Evolutionary conservation across 2,113 vertebrate species (phyloP).

Genomic region (Ophthalmolycus amberensis): DNA sequence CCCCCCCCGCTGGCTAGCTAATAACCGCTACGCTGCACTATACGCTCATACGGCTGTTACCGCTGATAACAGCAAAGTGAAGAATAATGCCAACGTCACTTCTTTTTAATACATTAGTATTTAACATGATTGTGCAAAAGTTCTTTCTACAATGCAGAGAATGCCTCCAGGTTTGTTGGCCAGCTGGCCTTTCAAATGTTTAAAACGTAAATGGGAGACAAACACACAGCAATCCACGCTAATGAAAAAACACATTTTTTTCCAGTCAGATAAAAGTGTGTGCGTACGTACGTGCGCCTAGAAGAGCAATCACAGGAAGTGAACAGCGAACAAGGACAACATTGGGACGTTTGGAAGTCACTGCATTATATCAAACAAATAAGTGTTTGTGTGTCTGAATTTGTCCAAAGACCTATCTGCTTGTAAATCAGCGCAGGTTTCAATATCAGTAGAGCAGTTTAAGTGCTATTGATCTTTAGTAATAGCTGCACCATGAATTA

Average conservation of each 20-base stretch:
- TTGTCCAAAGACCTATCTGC: slow-evolving; percentile 63
- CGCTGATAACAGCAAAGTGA: not conserved
- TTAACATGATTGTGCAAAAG: not conserved
- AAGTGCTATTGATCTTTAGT: slow-evolving; percentile 82
- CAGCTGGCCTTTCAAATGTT: slow-evolving; percentile 48
- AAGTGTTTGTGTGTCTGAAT: slow-evolving; percentile 38
- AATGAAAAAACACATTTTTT: slow-evolving; percentile 33
- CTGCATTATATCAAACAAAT: slow-evolving; percentile 53
- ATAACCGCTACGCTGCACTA: not conserved
- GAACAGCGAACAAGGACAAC: slow-evolving; percentile 49
- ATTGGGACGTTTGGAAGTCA: slow-evolving; percentile 35
- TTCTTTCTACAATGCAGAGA: not conserved
- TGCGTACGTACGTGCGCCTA: not conserved
- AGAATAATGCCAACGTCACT: not conserved
- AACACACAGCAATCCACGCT: slow-evolving; percentile 45
- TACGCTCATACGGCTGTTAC: not conserved
- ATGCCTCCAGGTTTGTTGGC: not conserved
- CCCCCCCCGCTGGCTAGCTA: not conserved
- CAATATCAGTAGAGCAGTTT: slow-evolving; percentile 79
- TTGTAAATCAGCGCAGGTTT: slow-evolving; percentile 80
- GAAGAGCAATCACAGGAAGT: slow-evolving; percentile 58
- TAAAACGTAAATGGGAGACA: slow-evolving; percentile 28
- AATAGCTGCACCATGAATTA: slow-evolving; percentile 78
- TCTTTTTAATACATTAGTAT: not conserved
- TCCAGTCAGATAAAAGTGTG: slow-evolving; percentile 1